phyloP scores from a whole-genome alignment of 2,888 invertebrate genomes.

The Rhabditoides inermis region DNA sequence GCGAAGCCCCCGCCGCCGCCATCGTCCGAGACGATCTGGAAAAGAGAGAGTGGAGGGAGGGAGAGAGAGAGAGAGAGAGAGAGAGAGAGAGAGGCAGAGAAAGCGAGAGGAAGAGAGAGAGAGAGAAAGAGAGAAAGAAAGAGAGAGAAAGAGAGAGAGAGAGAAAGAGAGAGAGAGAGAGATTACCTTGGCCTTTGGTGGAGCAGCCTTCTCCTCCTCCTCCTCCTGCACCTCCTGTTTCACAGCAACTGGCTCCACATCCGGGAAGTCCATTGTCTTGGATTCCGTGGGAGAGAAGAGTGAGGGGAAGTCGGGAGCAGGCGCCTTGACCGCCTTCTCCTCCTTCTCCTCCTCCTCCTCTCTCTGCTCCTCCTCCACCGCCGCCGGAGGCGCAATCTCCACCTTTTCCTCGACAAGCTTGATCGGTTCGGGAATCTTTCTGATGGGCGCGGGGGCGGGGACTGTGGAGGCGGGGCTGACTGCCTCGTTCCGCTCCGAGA shows the following conservation, averaged over 20 bases:
- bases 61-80: not conserved
- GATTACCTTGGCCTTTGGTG: slow-evolving; percentile 26
- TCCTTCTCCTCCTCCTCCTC: slow-evolving; percentile 61
- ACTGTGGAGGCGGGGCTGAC: slow-evolving; percentile 1
- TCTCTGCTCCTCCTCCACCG: slow-evolving; percentile 11
- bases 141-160: not conserved
- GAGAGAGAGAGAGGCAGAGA: not conserved
- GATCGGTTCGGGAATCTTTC: slow-evolving; percentile 28
- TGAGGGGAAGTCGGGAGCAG: slow-evolving; percentile 45
- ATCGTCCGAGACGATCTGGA: slow-evolving; percentile 25
- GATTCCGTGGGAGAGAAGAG: slow-evolving; percentile 49
- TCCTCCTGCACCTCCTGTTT: slow-evolving; percentile 10
- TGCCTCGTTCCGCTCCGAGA: slow-evolving; percentile 4
- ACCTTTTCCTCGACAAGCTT: slow-evolving; percentile 25
- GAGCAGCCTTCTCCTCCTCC: slow-evolving; percentile 20
- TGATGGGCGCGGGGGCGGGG: slow-evolving; percentile 5
- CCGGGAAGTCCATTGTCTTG: slow-evolving; percentile 48
- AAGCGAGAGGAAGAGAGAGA: not conserved
- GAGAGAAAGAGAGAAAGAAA: not conserved
- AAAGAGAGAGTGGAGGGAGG: not conserved
- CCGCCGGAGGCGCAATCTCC: slow-evolving; percentile 11
- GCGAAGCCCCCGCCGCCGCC: slow-evolving; percentile 40
- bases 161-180: not conserved
- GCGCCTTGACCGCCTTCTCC: slow-evolving; percentile 65
- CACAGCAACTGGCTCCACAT: not conserved